Evolutionary conservation across 1,140 invertebrate genomes (phyloP), one percentile per base, ranked within the genome.

Genomic region (Hylaeus anthracinus): DNA sequence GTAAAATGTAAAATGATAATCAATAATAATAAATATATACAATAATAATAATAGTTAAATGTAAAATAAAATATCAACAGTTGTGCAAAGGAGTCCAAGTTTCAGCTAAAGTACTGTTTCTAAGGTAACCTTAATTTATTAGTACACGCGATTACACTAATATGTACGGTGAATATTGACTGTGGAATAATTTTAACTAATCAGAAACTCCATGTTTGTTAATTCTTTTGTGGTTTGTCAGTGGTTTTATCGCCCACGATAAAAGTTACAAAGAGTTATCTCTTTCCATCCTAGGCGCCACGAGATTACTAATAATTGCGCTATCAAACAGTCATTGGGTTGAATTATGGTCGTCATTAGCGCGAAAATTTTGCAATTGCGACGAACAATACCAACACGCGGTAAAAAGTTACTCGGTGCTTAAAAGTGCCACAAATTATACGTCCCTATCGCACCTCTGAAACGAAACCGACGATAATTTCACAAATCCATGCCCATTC

Each of bases 261-360:
- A 64, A 9, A 61, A 15, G 14, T 4, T 0, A 0, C 64, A 12
- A 41, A 53, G 26, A 26, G 26, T 26, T 26, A 26, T 65, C 72
- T 53, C 6, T 4, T 15, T 9, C 10, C 51, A 9, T 39, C 39
- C 48, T 12, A 5, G 64, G 64, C 65, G 66, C 26, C 56, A 41
- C 15, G 26, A 45, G 45, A 84, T 85, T 71, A 43, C 51, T 12
- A 45, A 65, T 51, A 72, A 67, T 81, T 58, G 45, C 58, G 41
- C 45, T 69, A 63, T 84, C 83, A 51, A 58, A 39, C 41, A 48
- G 58, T 79, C 48, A 63, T 72, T 56, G 14, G 65, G 15, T 60
- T 5, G 71, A 81, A 51, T 55, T 70, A 74, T 61, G 45, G 69
- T 48, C 4, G 48, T 65, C 6, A 43, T 58, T 69, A 51, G 10